Evolutionary conservation across 2,888 invertebrate species (phyloP).

Genomic region (Lepidonotus clava): DNA sequence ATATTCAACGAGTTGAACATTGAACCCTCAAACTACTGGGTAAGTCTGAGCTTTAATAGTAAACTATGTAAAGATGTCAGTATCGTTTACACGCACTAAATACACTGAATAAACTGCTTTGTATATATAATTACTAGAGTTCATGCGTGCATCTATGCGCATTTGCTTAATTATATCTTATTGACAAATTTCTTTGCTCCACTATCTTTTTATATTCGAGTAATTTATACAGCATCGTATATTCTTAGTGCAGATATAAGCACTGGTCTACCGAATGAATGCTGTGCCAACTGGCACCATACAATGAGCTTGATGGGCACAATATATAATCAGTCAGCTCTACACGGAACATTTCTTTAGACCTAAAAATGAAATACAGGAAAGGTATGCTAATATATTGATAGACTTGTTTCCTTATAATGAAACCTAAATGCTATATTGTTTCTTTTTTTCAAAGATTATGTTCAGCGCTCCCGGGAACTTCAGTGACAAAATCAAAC

Average conservation of each 20-base stretch:
- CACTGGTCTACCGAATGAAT: no score
- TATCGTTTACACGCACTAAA: neutral
- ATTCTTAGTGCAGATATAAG: no score
- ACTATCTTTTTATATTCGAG: no score
- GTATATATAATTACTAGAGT: neutral
- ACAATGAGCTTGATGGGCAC: no score
- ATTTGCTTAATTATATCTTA: neutral
- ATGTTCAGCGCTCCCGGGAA: slow-evolving; percentile 82
- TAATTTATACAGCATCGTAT: no score
- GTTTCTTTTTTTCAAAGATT: slow-evolving; percentile 68
- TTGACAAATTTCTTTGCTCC: no score
- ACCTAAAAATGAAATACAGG: neutral
- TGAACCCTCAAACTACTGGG: slow-evolving; percentile 81
- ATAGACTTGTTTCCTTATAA: neutral
- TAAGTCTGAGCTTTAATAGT: no score
- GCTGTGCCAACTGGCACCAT: no score
- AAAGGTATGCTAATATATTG: neutral
- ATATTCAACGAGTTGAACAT: slow-evolving; percentile 82
- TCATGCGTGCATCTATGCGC: neutral
- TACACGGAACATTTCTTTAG: neutral
- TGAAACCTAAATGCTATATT: no score
- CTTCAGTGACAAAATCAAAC: slow-evolving; percentile 80
- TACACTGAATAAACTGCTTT: neutral
- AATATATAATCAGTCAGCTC: no score
- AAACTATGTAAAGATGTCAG: no score